These are phyloP conservation scores for Drosophila multiciliata DNA, from an alignment of 2,888 invertebrate species.

Conservation along the genomic window DNA sequence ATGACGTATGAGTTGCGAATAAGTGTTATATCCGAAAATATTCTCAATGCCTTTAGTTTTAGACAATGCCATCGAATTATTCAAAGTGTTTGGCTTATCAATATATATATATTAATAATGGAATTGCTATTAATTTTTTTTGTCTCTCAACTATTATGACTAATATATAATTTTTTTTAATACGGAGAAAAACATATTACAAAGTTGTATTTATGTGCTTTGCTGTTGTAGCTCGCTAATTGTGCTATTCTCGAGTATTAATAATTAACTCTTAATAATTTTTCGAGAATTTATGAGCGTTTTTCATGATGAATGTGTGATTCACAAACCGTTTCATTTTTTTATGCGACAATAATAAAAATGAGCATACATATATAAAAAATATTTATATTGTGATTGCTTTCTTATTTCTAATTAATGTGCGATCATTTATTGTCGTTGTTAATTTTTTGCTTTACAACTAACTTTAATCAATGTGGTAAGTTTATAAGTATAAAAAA, in stretches of 20 bases:
- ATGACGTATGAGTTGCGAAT: constrained; percentile 14
- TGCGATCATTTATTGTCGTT: constrained; percentile 61
- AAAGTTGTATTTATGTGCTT: constrained; percentile 33
- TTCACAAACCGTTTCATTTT: constrained; percentile 74
- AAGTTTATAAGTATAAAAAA: constrained; percentile 17
- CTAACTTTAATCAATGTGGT: constrained; percentile 43
- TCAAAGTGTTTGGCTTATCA: constrained; percentile 45
- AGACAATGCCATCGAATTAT: constrained; percentile 59
- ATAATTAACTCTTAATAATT: constrained; percentile 52
- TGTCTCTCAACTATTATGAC: constrained; percentile 6
- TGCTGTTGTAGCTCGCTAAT: constrained; percentile 52
- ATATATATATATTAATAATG: constrained; percentile 28
- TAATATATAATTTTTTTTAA: constrained; percentile 13
- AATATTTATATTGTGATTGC: constrained; percentile 28
- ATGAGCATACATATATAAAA: constrained; percentile 29
- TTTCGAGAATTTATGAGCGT: constrained; percentile 49
- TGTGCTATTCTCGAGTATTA: constrained; percentile 50
- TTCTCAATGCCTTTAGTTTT: constrained; percentile 36
- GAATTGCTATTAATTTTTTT: constrained; percentile 37
- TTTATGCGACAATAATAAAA: constrained; percentile 45
- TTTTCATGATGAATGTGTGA: constrained; percentile 61
- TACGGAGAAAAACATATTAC: constrained; percentile 8
- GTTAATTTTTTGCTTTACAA: constrained; percentile 57
- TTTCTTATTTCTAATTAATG: constrained; percentile 65
- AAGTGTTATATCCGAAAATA: constrained; percentile 11